phyloP scores from a whole-genome alignment of 1,140 invertebrate species.

The Cecropterus lyciades region DNA sequence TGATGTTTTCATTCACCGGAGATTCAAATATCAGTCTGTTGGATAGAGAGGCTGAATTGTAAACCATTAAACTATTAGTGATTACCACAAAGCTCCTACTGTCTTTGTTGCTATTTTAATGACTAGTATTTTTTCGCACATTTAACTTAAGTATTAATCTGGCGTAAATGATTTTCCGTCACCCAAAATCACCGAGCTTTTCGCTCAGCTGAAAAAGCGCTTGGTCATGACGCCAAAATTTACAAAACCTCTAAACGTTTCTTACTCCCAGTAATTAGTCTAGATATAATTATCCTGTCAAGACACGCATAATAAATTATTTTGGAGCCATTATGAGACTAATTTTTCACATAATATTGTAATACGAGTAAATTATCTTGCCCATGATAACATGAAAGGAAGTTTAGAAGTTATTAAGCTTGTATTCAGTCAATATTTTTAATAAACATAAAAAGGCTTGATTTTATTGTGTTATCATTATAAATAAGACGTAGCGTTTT shows the following conservation, averaged over 20 bases:
- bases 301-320: constrained; percentile 31
- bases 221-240: constrained; percentile 20
- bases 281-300: constrained; percentile 22
- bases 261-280: constrained; percentile 28
- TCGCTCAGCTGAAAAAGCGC: constrained; percentile 24
- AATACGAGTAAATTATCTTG: not conserved
- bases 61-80: no score
- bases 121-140: no score
- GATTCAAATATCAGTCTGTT: no score
- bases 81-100: no score
- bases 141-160: no score
- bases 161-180: constrained; percentile 17
- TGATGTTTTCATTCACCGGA: no score
- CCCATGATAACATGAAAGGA: not conserved
- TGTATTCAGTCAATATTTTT: no score
- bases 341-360: not conserved
- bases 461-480: constrained; percentile 15
- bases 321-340: constrained; percentile 17
- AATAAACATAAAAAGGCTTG: no score
- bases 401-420: constrained; percentile 4
- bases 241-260: constrained; percentile 11
- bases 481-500: not conserved
- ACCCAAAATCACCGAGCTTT: constrained; percentile 15
- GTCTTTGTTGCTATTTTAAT: no score
- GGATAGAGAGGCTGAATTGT: no score